These are phyloP conservation scores for Anolis apletophallus DNA, from an alignment of 2,797 vertebrate species.

Conservation along the genomic window DNA sequence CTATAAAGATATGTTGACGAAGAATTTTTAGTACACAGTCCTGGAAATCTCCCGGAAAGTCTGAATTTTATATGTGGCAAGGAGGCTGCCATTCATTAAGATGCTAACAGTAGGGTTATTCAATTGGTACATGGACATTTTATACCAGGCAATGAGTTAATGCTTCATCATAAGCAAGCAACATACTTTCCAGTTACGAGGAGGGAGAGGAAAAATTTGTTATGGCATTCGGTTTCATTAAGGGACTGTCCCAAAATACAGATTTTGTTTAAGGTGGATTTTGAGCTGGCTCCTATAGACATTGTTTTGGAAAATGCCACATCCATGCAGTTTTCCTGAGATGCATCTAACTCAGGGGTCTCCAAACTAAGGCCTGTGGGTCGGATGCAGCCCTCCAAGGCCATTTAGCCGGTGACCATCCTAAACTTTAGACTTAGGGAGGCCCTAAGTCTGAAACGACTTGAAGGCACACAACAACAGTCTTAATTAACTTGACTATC, in stretches of 20 bases:
- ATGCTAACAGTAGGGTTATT: conserved; percentile 57
- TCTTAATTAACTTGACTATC: too few relatives aligned
- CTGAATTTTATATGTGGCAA: conserved; percentile 11
- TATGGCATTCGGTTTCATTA: accelerated
- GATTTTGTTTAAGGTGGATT: neutral
- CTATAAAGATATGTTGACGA: conserved; percentile 16
- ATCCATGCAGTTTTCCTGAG: neutral
- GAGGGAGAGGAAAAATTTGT: conserved; percentile 28
- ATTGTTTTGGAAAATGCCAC: neutral
- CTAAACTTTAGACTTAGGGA: too few relatives aligned
- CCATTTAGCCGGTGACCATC: too few relatives aligned
- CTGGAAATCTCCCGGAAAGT: conserved; percentile 59
- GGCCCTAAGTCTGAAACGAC: too few relatives aligned
- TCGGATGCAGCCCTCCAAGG: too few relatives aligned
- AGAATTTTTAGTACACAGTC: conserved; percentile 48
- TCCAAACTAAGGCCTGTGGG: neutral
- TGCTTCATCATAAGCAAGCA: conserved; percentile 43
- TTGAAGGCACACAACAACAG: too few relatives aligned
- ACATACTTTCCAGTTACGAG: conserved; percentile 29
- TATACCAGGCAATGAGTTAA: conserved; percentile 45
- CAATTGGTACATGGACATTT: conserved; percentile 48
- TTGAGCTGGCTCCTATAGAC: neutral
- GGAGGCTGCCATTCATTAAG: conserved; percentile 64
- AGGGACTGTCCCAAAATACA: neutral
- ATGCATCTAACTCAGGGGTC: neutral